Percentiles rank a stretch among this genome's conserved stretches.
phyloP scores from a whole-genome alignment of 2,888 invertebrate species.

The Periphyllus acericola region DNA sequence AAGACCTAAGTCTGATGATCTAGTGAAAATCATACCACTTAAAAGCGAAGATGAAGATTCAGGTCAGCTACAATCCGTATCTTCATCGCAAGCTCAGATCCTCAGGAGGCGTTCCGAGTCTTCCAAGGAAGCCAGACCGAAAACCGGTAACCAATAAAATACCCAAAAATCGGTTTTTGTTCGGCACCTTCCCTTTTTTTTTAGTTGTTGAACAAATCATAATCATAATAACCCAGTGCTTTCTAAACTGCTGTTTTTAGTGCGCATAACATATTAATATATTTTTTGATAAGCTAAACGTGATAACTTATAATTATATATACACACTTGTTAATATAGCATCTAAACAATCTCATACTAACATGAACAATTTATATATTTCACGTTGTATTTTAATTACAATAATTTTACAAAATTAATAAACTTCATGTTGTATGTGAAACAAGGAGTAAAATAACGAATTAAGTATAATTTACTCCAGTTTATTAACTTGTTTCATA shows the following conservation, averaged over 20 bases:
- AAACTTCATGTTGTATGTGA: conserved; percentile 16
- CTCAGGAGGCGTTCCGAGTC: conserved; percentile 74
- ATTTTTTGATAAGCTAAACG: conserved; percentile 58
- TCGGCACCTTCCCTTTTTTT: conserved; percentile 43
- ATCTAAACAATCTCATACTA: conserved; percentile 15
- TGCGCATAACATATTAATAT: conserved; percentile 57
- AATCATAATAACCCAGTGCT: conserved; percentile 61
- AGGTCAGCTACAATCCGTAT: conserved; percentile 24
- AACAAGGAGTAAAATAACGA: not conserved
- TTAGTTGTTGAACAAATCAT: conserved; percentile 53
- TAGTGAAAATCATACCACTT: conserved; percentile 65
- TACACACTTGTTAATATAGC: conserved; percentile 57
- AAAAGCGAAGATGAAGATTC: conserved; percentile 65
- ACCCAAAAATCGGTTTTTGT: conserved; percentile 60
- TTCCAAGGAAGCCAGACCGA: conserved; percentile 70
- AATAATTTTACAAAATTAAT: not conserved
- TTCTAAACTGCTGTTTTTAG: conserved; percentile 59
- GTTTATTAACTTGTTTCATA: conserved; percentile 11
- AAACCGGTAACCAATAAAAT: conserved; percentile 66
- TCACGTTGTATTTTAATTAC: conserved; percentile 50
- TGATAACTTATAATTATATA: conserved; percentile 52
- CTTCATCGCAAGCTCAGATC: conserved; percentile 57
- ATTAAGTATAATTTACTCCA: conserved; percentile 9
- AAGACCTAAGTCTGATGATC: conserved; percentile 61
- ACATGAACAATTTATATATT: conserved; percentile 12